Conservation (phyloP, 2,888 invertebrate species). For the Stegana nigrithorax region DNA sequence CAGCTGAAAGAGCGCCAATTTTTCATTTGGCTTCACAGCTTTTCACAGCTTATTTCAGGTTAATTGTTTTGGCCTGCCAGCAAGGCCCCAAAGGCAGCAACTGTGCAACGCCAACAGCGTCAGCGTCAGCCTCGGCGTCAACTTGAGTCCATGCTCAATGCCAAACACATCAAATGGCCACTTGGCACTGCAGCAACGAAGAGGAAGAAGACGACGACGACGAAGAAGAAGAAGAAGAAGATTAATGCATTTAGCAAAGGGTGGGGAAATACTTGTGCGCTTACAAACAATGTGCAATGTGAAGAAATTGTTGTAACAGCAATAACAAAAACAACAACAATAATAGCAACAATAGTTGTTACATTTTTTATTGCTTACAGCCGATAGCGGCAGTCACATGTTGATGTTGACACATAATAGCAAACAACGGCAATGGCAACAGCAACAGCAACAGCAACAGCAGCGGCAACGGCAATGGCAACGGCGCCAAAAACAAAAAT, state of each 20-base stretch:
- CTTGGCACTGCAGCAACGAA: constrained; percentile 8
- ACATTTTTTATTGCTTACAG: constrained; percentile 49
- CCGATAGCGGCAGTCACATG: constrained; percentile 14
- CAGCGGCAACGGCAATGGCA: neutral
- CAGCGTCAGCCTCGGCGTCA: too few species aligned
- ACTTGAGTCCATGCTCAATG: too few species aligned
- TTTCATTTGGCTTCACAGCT: too few species aligned
- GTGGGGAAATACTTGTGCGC: neutral
- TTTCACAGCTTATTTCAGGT: constrained; percentile 45
- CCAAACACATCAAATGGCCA: too few species aligned
- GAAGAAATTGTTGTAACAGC: neutral
- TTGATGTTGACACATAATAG: too few species aligned
- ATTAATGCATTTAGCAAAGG: neutral
- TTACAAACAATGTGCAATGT: too few species aligned
- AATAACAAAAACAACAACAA: constrained; percentile 24
- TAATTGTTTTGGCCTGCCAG: constrained; percentile 45
- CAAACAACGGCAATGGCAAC: too few species aligned
- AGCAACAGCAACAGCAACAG: neutral
- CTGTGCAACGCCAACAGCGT: constrained; percentile 9
- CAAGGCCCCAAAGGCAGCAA: constrained; percentile 24
- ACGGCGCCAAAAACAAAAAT: neutral
- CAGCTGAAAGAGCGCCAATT: too few species aligned
- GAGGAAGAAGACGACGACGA: too few species aligned
- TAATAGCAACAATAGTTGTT: constrained; percentile 36
- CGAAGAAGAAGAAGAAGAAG: neutral